These are phyloP conservation scores for Ursus arctos DNA, from an alignment of 2,113 vertebrate species.

Conservation along the genomic window DNA sequence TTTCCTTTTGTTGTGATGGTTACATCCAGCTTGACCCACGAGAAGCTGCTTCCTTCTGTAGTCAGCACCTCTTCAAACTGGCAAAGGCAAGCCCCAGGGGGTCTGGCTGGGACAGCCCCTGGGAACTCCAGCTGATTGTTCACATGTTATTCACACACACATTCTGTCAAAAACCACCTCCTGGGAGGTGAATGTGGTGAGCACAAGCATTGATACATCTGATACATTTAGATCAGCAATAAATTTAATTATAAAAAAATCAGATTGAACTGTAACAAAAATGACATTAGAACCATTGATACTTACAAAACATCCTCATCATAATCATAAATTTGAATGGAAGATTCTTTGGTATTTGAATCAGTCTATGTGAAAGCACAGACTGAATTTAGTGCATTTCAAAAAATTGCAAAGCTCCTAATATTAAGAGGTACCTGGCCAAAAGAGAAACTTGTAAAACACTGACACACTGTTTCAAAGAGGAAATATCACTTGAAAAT, in stretches of 20 bases:
- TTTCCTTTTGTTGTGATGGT: not conserved
- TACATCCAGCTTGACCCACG: no score
- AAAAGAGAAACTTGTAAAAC: not conserved
- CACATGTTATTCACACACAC: no score
- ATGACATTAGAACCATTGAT: not conserved
- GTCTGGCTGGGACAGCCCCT: not conserved
- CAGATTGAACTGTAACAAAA: not conserved
- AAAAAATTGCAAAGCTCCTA: not conserved
- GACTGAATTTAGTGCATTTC: not conserved
- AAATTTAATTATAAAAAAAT: slow-evolving; percentile 32
- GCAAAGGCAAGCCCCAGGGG: not conserved
- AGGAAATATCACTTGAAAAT: not conserved
- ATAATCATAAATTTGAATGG: not conserved
- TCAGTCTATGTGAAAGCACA: not conserved
- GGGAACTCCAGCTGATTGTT: not conserved
- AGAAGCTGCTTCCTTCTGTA: not conserved
- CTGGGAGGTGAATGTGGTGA: not conserved
- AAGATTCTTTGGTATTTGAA: slow-evolving; percentile 32
- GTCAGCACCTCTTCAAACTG: no score
- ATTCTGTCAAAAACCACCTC: not conserved
- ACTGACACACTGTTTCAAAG: not conserved
- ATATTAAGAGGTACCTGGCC: not conserved
- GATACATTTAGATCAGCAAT: not conserved
- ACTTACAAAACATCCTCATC: not conserved
- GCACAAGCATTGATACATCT: not conserved